A percentile compares a stretch with the other conserved stretches of the same genome.
phyloP scores from a whole-genome alignment of 1,140 invertebrate genomes.

The Anthonomus grandis region DNA sequence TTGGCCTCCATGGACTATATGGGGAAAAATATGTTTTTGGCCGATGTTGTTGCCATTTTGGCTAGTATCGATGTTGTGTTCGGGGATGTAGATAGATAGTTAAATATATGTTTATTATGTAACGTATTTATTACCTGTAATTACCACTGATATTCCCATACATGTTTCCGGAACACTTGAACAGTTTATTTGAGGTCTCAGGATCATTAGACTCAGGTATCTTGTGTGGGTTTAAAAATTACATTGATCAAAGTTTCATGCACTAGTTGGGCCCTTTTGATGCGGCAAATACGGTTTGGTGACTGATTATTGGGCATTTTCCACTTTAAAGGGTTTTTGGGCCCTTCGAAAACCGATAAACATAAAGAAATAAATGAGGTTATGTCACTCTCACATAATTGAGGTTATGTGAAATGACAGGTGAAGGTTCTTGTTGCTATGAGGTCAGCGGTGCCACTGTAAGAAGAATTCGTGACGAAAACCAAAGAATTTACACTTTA shows the following conservation, averaged over 20 bases:
- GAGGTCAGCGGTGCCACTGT: too few relatives aligned
- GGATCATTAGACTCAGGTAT: not conserved
- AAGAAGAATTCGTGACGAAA: too few relatives aligned
- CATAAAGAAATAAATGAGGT: too few relatives aligned
- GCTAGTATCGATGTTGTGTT: slow-evolving; percentile 42
- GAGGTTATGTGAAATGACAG: too few relatives aligned
- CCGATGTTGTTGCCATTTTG: slow-evolving; percentile 79
- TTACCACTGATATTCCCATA: not conserved
- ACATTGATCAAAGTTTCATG: not conserved
- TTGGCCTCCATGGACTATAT: slow-evolving; percentile 63
- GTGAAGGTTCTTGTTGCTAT: too few relatives aligned
- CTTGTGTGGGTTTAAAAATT: not conserved
- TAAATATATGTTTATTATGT: not conserved
- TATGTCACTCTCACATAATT: too few relatives aligned
- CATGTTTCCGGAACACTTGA: too few relatives aligned
- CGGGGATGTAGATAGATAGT: slow-evolving; percentile 41
- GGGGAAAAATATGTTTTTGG: slow-evolving; percentile 60
- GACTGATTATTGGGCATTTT: too few relatives aligned
- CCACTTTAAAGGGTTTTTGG: too few relatives aligned
- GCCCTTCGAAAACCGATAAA: too few relatives aligned
- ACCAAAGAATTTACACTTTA: too few relatives aligned
- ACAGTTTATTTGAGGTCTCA: not conserved
- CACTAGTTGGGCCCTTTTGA: not conserved
- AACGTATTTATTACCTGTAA: not conserved
- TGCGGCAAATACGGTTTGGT: not conserved